A percentile compares a stretch with the other conserved stretches of the same genome.
Evolutionary conservation across 1,140 invertebrate species (phyloP).

Genomic region (Cylas formicarius): DNA sequence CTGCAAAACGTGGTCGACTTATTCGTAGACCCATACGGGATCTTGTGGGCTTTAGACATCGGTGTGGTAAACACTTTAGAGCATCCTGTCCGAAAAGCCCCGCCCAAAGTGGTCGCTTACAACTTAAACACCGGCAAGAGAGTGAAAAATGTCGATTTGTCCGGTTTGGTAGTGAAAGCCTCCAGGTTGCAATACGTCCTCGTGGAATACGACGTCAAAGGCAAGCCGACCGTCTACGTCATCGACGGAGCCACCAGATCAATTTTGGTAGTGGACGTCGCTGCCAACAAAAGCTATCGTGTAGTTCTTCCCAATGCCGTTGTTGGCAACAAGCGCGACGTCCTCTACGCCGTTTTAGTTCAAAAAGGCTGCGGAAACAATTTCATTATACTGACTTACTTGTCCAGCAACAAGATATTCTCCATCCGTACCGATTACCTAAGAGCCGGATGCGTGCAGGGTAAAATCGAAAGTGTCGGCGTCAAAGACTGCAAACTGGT

Average conservation of each 20-base stretch:
- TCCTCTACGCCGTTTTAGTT: slow-evolving; percentile 51
- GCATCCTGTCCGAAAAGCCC: slow-evolving; percentile 45
- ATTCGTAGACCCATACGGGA: slow-evolving; percentile 48
- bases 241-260: slow-evolving; percentile 55
- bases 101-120: slow-evolving; percentile 52
- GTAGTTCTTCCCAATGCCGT: slow-evolving; percentile 51
- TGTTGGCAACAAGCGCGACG: slow-evolving; percentile 44
- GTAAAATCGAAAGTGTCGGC: slow-evolving; percentile 49
- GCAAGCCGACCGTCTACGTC: slow-evolving; percentile 50
- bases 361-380: slow-evolving; percentile 46
- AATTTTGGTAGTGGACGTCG: slow-evolving; percentile 57
- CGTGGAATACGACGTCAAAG: slow-evolving; percentile 50
- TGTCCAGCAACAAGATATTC: slow-evolving; percentile 49
- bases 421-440: slow-evolving; percentile 50
- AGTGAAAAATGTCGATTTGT: slow-evolving; percentile 50
- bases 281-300: slow-evolving; percentile 49
- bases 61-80: slow-evolving; percentile 52
- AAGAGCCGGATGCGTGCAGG: slow-evolving; percentile 45
- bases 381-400: slow-evolving; percentile 51
- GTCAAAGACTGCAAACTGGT: slow-evolving; percentile 47
- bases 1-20: slow-evolving; percentile 55
- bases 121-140: slow-evolving; percentile 50
- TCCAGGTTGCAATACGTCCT: slow-evolving; percentile 53
- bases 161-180: slow-evolving; percentile 42
- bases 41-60: slow-evolving; percentile 54